These are phyloP conservation scores for Chloropsis cyanopogon DNA, from an alignment of 2,113 vertebrate genomes.

Conservation along the genomic window DNA sequence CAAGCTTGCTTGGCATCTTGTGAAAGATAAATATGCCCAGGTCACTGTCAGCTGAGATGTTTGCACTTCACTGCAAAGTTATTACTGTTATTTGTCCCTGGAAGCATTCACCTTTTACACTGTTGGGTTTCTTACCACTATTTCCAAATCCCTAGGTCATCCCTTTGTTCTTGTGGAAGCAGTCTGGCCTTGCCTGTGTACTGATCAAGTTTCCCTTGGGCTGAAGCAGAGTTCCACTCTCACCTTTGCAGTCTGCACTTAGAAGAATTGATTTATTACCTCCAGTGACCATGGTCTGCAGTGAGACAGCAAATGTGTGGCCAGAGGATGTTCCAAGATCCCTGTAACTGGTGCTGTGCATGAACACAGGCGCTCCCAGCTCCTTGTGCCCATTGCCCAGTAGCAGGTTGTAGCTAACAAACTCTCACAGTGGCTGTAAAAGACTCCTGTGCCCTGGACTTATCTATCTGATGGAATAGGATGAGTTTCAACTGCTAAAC, in stretches of 20 bases:
- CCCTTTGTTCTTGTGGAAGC: background rate
- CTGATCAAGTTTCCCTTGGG: background rate
- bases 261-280: background rate
- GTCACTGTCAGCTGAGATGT: background rate
- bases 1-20: background rate
- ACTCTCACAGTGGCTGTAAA: background rate
- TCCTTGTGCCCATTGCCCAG: background rate
- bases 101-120: background rate
- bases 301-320: background rate
- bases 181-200: rapidly evolving
- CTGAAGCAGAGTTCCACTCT: background rate
- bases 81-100: background rate
- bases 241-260: background rate
- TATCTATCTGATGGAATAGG: slow-evolving; percentile 24
- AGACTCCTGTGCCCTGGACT: background rate
- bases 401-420: background rate
- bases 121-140: background rate
- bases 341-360: background rate
- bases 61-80: background rate
- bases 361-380: background rate
- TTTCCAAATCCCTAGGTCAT: background rate
- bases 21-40: background rate
- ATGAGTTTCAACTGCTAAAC: slow-evolving; percentile 47
- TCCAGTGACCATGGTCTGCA: background rate
- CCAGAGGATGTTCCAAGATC: background rate